phyloP scores from a whole-genome alignment of 2,113 vertebrate species.

The Benitochromis conjunctus region DNA sequence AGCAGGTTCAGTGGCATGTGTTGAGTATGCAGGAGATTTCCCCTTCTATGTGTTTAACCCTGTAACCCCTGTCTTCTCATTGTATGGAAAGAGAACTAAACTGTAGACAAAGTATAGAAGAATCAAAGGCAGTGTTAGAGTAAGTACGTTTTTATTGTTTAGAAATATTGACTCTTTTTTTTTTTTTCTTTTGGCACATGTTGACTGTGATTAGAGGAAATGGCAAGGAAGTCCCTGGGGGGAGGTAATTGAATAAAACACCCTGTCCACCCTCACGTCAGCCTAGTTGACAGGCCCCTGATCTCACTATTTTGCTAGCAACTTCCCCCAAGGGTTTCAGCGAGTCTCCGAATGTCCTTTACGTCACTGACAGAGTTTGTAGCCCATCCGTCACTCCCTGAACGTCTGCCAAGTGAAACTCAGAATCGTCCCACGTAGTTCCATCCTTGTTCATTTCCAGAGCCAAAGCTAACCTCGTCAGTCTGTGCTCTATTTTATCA shows the following conservation, averaged over 20 bases:
- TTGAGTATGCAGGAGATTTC: slow-evolving; percentile 31
- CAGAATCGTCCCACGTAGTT: slow-evolving; percentile 11
- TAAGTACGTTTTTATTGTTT: slow-evolving; percentile 17
- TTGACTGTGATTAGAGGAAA: slow-evolving; percentile 11
- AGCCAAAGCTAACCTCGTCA: neutral
- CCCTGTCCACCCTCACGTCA: slow-evolving; percentile 28
- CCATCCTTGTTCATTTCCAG: neutral
- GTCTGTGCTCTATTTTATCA: slow-evolving; percentile 9
- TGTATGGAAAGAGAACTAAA: neutral
- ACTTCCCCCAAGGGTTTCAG: neutral
- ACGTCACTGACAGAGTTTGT: slow-evolving; percentile 38
- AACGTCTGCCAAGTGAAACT: slow-evolving; percentile 37
- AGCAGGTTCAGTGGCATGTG: slow-evolving; percentile 34
- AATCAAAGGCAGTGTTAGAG: neutral
- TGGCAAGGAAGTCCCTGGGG: neutral
- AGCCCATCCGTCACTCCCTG: slow-evolving; percentile 40
- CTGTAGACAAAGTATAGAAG: neutral
- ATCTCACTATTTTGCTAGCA: slow-evolving; percentile 10
- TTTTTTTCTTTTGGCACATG: slow-evolving; percentile 1
- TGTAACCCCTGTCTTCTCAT: slow-evolving; percentile 8
- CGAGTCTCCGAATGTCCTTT: slow-evolving; percentile 34
- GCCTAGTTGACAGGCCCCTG: neutral
- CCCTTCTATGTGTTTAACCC: slow-evolving; percentile 52
- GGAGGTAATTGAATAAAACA: slow-evolving; percentile 26
- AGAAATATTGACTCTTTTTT: neutral